These are phyloP conservation scores for Coturnix japonica DNA, from an alignment of 2,113 vertebrate species.

Conservation along the genomic window DNA sequence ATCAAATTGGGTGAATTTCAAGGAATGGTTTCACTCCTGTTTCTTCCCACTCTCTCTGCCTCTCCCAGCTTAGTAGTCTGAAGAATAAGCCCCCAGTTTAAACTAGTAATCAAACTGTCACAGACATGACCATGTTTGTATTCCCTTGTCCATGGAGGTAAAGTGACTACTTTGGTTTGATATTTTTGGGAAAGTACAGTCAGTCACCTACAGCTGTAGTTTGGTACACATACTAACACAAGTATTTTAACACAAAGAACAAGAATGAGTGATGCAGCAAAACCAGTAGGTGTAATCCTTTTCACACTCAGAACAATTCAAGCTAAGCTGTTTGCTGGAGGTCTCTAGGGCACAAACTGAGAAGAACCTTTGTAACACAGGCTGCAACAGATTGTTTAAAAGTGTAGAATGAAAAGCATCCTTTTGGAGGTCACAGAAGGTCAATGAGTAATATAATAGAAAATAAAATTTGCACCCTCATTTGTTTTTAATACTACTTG, in stretches of 20 bases:
- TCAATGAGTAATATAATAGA: neutral
- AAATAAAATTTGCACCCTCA: neutral
- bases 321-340: neutral
- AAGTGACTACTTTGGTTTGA: neutral
- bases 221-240: accelerated
- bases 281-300: neutral
- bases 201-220: neutral
- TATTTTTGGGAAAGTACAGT: neutral
- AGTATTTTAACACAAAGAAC: accelerated
- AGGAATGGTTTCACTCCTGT: neutral
- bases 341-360: neutral
- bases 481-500: neutral
- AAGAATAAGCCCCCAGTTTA: accelerated
- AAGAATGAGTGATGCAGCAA: neutral
- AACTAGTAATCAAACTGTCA: neutral
- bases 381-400: neutral
- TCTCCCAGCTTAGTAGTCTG: neutral
- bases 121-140: neutral
- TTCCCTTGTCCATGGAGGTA: accelerated
- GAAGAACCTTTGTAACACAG: neutral
- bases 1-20: neutral
- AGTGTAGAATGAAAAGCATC: neutral
- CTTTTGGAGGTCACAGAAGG: neutral
- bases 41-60: neutral
- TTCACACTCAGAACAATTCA: neutral